Base-by-base conservation (phyloP, 2,888 invertebrate species). In the Hydriomena furcata region DNA sequence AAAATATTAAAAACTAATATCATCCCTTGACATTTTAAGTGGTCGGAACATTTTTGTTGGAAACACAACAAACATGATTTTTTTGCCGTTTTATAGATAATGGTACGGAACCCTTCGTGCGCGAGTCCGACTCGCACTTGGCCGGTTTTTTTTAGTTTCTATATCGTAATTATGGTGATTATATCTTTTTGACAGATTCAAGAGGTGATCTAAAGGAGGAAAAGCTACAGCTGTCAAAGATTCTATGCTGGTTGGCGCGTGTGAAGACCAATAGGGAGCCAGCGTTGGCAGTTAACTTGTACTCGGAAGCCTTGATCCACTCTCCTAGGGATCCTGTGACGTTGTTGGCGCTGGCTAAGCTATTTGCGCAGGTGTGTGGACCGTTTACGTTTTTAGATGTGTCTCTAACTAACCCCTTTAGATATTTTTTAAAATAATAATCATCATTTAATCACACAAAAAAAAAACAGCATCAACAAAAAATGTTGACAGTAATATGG, bases 281-380 rank as follows among this genome's bases (percentile, higher is more conserved):
- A 0, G 79, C 79, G 34, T 94, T 95, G 2, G 93, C 95, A 49
- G 96, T 98, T 0, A 92, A 92, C 56, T 92, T 94, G 70, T 97
- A 97, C 74, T 96, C 97, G 53, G 98, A 99, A 73, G 97, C 98
- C 0, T 81, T 98, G 20, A 92, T 93, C 34, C 93, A 95, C 66
- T 92, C 94, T 40, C 95, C 97, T 0, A 92, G 94, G 50, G 96
- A 98, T 75, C 90, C 94, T 1, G 91, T 92, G 54, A 93, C 95
- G 41, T 82, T 97, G 57, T 85, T 95, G 21, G 92, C 95, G 0
- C 81, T 97, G 38, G 95, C 97, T 0, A 95, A 95, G 63, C 82
- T 96, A 1, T 95, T 95, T 68, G 94, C 96, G 86, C 95, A 96
- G 88, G 95, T 94, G 69, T 11, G 21, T 27, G 10, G 4, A n/a